phyloP scores from a whole-genome alignment of 2,797 vertebrate species.

The Sebastes jordani region DNA sequence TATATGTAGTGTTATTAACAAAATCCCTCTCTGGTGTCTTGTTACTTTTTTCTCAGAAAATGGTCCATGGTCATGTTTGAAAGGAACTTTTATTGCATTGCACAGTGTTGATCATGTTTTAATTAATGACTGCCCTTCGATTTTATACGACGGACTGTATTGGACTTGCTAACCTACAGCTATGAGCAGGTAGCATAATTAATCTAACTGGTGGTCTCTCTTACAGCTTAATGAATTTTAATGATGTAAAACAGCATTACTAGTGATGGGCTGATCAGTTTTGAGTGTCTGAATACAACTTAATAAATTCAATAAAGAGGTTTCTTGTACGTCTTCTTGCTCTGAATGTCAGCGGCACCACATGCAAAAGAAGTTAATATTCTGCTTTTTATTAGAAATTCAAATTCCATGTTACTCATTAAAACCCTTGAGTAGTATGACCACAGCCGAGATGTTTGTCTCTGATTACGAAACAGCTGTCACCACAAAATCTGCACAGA shows the following conservation, averaged over 20 bases:
- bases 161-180: slow-evolving; percentile 72
- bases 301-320: slow-evolving; percentile 83
- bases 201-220: slow-evolving; percentile 69
- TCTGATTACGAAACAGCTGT: background rate
- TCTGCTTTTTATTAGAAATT: background rate
- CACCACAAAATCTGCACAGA: background rate
- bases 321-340: slow-evolving; percentile 65
- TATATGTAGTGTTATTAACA: slow-evolving; percentile 87
- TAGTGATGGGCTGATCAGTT: slow-evolving; percentile 81
- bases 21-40: slow-evolving; percentile 79
- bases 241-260: slow-evolving; percentile 80
- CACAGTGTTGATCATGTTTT: slow-evolving; percentile 90
- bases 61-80: slow-evolving; percentile 84
- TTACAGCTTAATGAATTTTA: slow-evolving; percentile 77
- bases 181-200: slow-evolving; percentile 70
- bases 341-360: slow-evolving; percentile 30
- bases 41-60: slow-evolving; percentile 76
- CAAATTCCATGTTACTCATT: background rate
- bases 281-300: slow-evolving; percentile 83
- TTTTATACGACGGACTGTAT: slow-evolving; percentile 76
- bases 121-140: slow-evolving; percentile 69
- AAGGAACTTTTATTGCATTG: slow-evolving; percentile 88
- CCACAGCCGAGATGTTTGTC: background rate
- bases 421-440: background rate
- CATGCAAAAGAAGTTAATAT: background rate